These are phyloP conservation scores for Meiosimyza platycephala DNA, from an alignment of 2,888 invertebrate species.

Conservation along the genomic window DNA sequence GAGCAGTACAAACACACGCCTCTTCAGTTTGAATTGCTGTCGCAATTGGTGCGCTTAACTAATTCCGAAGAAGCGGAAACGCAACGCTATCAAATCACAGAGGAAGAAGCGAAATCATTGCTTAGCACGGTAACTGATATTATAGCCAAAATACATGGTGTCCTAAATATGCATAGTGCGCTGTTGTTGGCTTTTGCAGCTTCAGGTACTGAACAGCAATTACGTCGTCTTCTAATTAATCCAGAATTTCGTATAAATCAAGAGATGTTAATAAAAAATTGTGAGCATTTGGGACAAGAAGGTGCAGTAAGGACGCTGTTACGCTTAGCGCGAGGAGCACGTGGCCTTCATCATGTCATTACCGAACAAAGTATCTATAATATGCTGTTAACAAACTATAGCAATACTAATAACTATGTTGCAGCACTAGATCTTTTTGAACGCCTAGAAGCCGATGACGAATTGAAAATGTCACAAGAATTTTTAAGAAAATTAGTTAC, in stretches of 20 bases:
- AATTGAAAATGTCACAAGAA: constrained; percentile 58
- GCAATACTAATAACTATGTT: constrained; percentile 56
- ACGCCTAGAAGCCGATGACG: constrained; percentile 59
- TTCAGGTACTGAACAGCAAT: constrained; percentile 66
- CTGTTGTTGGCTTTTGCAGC: constrained; percentile 68
- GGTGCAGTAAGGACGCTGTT: constrained; percentile 59
- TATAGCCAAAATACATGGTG: constrained; percentile 66
- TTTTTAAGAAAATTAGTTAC: constrained; percentile 60
- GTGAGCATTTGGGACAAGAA: constrained; percentile 66
- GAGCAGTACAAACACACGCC: constrained; percentile 73
- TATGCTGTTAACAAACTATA: constrained; percentile 60
- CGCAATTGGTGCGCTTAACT: constrained; percentile 62
- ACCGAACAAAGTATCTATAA: constrained; percentile 64
- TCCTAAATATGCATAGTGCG: constrained; percentile 63
- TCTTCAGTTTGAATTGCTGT: constrained; percentile 73
- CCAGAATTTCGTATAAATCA: constrained; percentile 70
- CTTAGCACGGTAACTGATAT: constrained; percentile 62
- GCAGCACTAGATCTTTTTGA: constrained; percentile 61
- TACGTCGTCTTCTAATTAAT: constrained; percentile 69
- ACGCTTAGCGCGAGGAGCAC: constrained; percentile 59
- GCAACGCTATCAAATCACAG: constrained; percentile 47
- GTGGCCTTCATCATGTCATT: constrained; percentile 59
- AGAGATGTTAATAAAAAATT: constrained; percentile 69
- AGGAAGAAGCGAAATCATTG: constrained; percentile 61
- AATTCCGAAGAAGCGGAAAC: constrained; percentile 46